Base-by-base conservation (phyloP, 1,140 invertebrate genomes). In the Drosophila willistoni region DNA sequence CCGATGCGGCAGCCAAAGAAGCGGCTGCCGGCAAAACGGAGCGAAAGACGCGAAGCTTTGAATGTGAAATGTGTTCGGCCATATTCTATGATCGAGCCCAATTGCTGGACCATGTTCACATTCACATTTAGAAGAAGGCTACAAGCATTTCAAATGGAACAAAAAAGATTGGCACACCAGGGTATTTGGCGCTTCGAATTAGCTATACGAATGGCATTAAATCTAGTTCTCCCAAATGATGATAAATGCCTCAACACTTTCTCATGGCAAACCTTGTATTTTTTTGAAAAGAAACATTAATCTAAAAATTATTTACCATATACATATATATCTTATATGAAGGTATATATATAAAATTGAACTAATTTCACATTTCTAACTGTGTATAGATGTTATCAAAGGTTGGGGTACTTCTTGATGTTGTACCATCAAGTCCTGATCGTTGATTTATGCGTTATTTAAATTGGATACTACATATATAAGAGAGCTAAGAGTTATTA, bases 41-140 rank as follows among this genome's bases (percentile, higher is more conserved):
- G 64, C 79, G 64, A 12, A 84, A 44, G 77, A 93, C 19, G 13
- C 81, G 82, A 7, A 81, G 78, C 59, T 95, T 93, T 80, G 95
- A 94, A 59, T 97, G 96, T 86, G 95, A 96, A 90, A 96, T 97
- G 95, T 97, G 96, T 86, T 94, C 95, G n/a, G 94, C 94, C 67
- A 94, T 95, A 57, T 97, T 97, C 91, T 93, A 94, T 1, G 94
- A 95, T 71, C 94, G 96, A 44, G 94, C 95, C 42, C 95, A 96
- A 69, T 92, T 97, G 10, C 91, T 96, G 47, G 93, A 95, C 2
- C 96, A 97, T 91, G 96, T 97, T 68, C 95, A 95, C 14, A 95
- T 96, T 83, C 96, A 97, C 91, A 96, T 96, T 93, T 96, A 95
- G 95, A 44, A 25, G 22, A 39, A 13, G 25, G 7, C 39, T 41